Evolutionary conservation across 2,797 vertebrate species (phyloP), one percentile per base, ranked within the genome.

Genomic region (Bucorvus abyssinicus): DNA sequence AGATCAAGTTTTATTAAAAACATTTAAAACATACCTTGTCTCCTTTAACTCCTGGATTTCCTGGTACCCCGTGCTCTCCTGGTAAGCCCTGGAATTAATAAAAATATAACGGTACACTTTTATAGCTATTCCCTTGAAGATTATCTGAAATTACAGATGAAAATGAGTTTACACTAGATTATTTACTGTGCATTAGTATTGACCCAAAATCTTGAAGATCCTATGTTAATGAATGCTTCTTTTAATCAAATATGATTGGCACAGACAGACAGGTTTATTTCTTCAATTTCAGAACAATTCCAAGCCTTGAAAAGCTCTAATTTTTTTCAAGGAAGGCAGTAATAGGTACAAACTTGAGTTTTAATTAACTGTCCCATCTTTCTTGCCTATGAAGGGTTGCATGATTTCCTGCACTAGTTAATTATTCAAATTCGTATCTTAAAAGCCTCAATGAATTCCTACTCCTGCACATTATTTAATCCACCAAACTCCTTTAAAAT

Each of bases 21-120:
- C 34, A 74, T 56, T 34, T 42, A 57, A 93, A 89, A 36, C 14
- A 30, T 98, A 99, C 99, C 99, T 99, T 99, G 91, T 99, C 98
- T 98, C 99, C 99, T 98, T 99, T 99, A 83, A 97, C 95, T 91
- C 99, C 99, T 94, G 98, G 98, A 96, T 97, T 98, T 96, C 99
- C 99, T 57, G 98, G 97, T 78, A 95, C 94, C 77, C 99, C 99
- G 3, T 98, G 97, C 77, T 98, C 98, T 97, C 99, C 99, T 76
- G 97, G 96, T 87, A 98, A 98, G 45, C 99, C 99, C 99, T 99
- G 97, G 20, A 89, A 95, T 98, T 97, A 98, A 97, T 93, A 80
- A 82, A 95, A 93, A 88, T 34, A 60, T 68, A 50, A 49, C 16
- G 27, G 63, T 86, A 59, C 1, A 11, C 26, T 32, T 86, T 93